A percentile compares a stretch with the other conserved stretches of the same genome.
These are phyloP conservation scores for Dexiosoma caninum DNA, from an alignment of 2,888 invertebrate species.

Conservation along the genomic window DNA sequence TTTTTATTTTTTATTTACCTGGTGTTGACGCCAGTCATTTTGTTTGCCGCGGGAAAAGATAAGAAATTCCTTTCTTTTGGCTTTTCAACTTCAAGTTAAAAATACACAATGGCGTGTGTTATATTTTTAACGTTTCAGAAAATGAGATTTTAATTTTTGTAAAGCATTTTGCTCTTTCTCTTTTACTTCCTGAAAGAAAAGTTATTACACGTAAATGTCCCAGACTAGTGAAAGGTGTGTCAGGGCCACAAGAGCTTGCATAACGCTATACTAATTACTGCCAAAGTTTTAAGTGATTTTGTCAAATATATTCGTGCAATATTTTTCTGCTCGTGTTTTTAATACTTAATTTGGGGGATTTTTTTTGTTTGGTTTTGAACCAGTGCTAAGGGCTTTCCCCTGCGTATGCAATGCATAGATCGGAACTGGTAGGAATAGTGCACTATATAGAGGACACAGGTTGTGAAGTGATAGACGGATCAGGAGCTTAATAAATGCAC, in stretches of 20 bases:
- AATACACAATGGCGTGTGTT: too few species aligned
- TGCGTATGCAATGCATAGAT: too few species aligned
- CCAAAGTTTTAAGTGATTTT: too few species aligned
- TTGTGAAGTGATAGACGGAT: too few species aligned
- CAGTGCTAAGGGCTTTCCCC: too few species aligned
- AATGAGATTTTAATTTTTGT: background rate
- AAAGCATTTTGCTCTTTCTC: background rate
- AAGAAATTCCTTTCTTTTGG: conserved; percentile 10
- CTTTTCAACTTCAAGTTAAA: background rate
- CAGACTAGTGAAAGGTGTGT: background rate
- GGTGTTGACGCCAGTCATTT: conserved; percentile 39
- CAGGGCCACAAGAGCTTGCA: background rate
- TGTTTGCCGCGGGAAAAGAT: conserved; percentile 2
- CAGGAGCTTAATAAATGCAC: too few species aligned
- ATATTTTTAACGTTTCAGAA: background rate
- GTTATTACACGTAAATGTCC: background rate
- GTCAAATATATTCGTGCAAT: too few species aligned
- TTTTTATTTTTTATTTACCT: conserved; percentile 5
- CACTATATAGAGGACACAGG: too few species aligned
- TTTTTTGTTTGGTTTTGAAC: too few species aligned
- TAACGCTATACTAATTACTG: background rate
- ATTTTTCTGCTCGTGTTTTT: too few species aligned
- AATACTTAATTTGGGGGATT: too few species aligned
- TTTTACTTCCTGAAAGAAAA: background rate
- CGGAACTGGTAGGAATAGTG: too few species aligned